A percentile compares a stretch with the other conserved stretches of the same genome.
phyloP scores from a whole-genome alignment of 2,888 invertebrate species.

The Cephalotes varians region DNA sequence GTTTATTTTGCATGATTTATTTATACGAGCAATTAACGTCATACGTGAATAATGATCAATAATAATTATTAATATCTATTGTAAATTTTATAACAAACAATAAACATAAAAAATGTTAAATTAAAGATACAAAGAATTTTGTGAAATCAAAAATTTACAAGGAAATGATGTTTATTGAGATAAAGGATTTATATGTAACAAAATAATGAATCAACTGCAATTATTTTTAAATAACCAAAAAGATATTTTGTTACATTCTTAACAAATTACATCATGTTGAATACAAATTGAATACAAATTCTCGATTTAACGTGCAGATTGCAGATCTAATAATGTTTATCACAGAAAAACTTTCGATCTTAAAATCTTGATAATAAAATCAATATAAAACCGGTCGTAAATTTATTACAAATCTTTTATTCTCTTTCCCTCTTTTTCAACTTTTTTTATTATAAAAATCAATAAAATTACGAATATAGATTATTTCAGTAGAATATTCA shows the following conservation, averaged over 20 bases:
- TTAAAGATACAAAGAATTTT: background rate
- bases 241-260: background rate
- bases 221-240: background rate
- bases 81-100: background rate
- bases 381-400: background rate
- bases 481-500: background rate
- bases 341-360: background rate
- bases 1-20: background rate
- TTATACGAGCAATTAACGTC: background rate
- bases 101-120: background rate
- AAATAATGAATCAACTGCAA: background rate
- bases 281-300: background rate
- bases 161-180: background rate
- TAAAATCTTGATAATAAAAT: slow-evolving; percentile 8
- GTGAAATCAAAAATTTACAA: background rate
- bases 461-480: slow-evolving; percentile 13
- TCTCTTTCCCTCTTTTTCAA: background rate
- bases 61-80: slow-evolving; percentile 6
- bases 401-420: background rate
- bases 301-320: background rate
- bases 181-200: background rate
- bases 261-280: background rate
- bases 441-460: background rate
- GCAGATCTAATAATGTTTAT: background rate
- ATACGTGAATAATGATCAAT: background rate